phyloP scores from a whole-genome alignment of 2,113 vertebrate genomes.

The Tauraco erythrolophus region DNA sequence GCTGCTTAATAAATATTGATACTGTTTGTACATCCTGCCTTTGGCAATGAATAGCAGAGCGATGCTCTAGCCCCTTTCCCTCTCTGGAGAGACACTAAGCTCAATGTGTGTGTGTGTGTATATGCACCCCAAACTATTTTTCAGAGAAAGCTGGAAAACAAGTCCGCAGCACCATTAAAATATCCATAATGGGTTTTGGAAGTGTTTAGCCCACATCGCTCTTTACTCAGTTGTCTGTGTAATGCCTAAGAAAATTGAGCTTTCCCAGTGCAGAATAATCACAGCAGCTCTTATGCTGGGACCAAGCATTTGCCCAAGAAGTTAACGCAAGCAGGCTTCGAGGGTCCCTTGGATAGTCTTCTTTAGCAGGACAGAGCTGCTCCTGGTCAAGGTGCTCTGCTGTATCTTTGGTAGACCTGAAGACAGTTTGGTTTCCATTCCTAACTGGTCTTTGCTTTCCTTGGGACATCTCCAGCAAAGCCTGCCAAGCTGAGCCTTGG shows the following conservation, averaged over 20 bases:
- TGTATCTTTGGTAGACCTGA: not conserved
- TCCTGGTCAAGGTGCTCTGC: not conserved
- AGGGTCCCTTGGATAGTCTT: not conserved
- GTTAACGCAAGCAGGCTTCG: not conserved
- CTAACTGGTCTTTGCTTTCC: not conserved
- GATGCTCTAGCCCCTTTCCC: not conserved
- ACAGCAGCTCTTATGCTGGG: not conserved
- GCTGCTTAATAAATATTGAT: slow-evolving; percentile 64
- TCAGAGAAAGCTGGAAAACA: not conserved
- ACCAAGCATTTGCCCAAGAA: not conserved
- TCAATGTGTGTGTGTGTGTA: not conserved
- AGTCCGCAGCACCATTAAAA: not conserved
- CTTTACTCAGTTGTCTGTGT: not conserved
- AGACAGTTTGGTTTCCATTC: not conserved
- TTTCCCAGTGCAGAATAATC: not conserved
- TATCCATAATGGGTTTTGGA: not conserved
- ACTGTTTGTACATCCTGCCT: slow-evolving; percentile 49
- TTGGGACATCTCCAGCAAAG: not conserved
- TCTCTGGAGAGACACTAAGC: not conserved
- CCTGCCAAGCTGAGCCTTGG: not conserved
- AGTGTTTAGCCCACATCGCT: not conserved
- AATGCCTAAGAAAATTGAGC: not conserved
- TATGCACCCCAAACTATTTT: not conserved
- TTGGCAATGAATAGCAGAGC: slow-evolving; percentile 5
- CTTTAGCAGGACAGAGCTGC: not conserved